Base-by-base conservation (phyloP, 2,888 invertebrate genomes). In the Synanthedon tipuliformis region DNA sequence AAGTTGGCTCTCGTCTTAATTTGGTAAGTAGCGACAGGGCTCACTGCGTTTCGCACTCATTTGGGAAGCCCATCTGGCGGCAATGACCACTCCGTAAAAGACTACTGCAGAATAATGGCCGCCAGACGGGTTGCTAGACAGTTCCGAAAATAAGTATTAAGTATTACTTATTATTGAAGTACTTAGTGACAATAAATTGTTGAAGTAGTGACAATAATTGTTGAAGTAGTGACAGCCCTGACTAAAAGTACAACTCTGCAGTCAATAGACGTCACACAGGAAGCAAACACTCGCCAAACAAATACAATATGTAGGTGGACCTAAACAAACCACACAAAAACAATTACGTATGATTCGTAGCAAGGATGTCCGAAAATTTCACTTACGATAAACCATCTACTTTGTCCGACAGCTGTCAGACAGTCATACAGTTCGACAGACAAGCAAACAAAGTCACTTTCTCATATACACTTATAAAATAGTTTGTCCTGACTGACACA, bases 291-390 rank as follows among this genome's bases (percentile, higher is more conserved):
- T 62, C 59, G 63, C 56, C 57, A 55, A 56, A 61, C 56, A 59
- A 64, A 66, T 60, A 64, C 59, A 61, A 60, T 57, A 23, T 15
- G 8, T 10, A 7, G 34, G 34, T 34, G 15, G 48, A n/a, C 54
- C 54, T 50, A 61, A 63, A 61, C 54, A 57, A 62, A 61, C 52
- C 51, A 52, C 51, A 61, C 58, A 59, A 56, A 61, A 58, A 60
- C 58, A 60, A 57, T 56, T 53, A 53, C 40, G 51, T 48, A 51
- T 50, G 48, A 13, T 41, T 50, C 10, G 23, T 51, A 55, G 53
- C 54, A 55, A 52, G 52, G 58, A 56, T 50, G 51, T 49, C 45
- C 51, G 23, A 50, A 51, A 40, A 51, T 51, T 10, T 10, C 7
- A 34, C 27, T 34, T 4, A 23, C 4, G 23, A 34, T 27, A 0